Percentiles rank a stretch among this genome's conserved stretches.
Evolutionary conservation across 2,888 invertebrate species (phyloP).

Genomic region (Thysanoteuthis rhombus): DNA sequence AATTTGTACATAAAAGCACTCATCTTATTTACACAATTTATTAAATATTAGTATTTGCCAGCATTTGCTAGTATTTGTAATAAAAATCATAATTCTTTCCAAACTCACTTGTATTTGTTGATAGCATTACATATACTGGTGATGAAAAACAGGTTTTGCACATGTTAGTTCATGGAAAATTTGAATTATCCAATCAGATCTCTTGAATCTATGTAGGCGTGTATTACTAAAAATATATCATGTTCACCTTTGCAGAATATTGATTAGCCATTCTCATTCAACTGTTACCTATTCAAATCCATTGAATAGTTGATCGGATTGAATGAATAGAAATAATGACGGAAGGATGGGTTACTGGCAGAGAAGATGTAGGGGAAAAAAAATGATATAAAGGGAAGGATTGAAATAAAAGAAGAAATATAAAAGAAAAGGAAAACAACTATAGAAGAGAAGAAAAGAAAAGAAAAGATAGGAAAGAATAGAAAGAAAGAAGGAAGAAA

Average conservation of each 20-base stretch:
- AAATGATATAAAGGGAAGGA: too few relatives aligned
- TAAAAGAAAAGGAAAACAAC: background rate
- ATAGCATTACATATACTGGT: too few relatives aligned
- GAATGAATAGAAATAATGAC: background rate
- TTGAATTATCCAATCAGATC: background rate
- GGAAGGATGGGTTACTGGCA: background rate
- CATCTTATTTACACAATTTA: too few relatives aligned
- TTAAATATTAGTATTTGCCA: too few relatives aligned
- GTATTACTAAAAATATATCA: too few relatives aligned
- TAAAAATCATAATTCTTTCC: too few relatives aligned
- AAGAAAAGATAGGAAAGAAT: background rate
- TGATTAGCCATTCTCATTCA: background rate
- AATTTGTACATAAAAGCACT: too few relatives aligned
- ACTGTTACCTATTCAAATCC: background rate
- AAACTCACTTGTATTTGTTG: too few relatives aligned
- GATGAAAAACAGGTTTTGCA: background rate
- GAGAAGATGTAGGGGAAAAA: too few relatives aligned
- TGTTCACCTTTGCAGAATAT: background rate
- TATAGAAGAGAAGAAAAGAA: background rate
- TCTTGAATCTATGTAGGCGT: background rate
- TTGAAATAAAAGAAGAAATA: background rate
- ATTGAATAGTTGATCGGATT: background rate
- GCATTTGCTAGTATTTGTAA: too few relatives aligned
- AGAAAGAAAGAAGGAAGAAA: too few relatives aligned
- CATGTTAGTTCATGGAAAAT: background rate